These are phyloP conservation scores for Hanleya hanleyi DNA, from an alignment of 2,888 invertebrate species.

Conservation along the genomic window DNA sequence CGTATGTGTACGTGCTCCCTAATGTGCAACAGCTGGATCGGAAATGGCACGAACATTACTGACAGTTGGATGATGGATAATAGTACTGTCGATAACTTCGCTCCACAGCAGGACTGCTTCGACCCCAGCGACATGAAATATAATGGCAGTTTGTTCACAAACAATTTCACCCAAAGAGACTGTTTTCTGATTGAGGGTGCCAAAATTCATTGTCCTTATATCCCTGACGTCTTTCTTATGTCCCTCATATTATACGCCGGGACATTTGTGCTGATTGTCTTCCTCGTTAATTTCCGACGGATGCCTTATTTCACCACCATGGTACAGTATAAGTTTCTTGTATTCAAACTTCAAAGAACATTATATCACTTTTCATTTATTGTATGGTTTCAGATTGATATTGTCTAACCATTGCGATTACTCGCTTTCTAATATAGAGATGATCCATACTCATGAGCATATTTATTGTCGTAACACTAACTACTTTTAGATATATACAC, in stretches of 20 bases:
- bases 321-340: too few species aligned
- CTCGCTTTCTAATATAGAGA: too few species aligned
- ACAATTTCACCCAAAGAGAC: neutral
- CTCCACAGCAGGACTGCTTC: neutral
- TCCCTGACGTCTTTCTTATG: neutral
- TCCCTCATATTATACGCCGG: constrained; percentile 84
- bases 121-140: neutral
- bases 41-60: neutral
- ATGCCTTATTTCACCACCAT: constrained; percentile 83
- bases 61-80: neutral
- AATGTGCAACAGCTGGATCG: neutral
- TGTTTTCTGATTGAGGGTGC: neutral
- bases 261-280: constrained; percentile 90
- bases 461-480: too few species aligned
- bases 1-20: neutral
- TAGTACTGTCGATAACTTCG: neutral
- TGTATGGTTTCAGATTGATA: too few species aligned
- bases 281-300: constrained; percentile 93
- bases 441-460: too few species aligned
- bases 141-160: neutral
- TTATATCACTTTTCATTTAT: too few species aligned
- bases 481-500: too few species aligned
- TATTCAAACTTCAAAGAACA: too few species aligned
- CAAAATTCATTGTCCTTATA: neutral
- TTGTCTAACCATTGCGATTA: too few species aligned